Base-by-base conservation (phyloP, 1,140 invertebrate genomes). In the Drosophila asahinai region DNA sequence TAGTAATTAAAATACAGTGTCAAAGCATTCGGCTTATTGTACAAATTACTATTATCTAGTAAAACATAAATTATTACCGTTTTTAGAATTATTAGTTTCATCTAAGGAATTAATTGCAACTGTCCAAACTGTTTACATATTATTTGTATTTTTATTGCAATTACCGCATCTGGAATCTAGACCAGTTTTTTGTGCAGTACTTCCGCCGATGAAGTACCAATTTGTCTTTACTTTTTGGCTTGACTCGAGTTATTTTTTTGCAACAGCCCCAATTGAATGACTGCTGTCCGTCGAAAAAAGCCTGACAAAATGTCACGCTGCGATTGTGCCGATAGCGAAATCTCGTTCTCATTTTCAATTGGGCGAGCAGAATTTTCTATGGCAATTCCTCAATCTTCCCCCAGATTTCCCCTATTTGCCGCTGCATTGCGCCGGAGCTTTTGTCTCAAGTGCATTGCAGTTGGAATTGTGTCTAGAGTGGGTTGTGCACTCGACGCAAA, bases 371-470 rank as follows among this genome's bases (percentile, higher is more conserved):
- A 68, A 47, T 68, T 60, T 77, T 48, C 67, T 36, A 33, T 33
- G 60, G 19, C 51, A 58, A 43, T 38, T 42, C 70, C 60, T 47
- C 68, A 36, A 42, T 63, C 60, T 43, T 36, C 30, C 22, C 27
- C 19, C n/a, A 14, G 63, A 22, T 47, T 49, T n/a, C 55, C 14
- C 57, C 72, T 54, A 51, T 51, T 66, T 47, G 51, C 40, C 48
- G 55, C 63, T 82, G 65, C 72, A 79, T 61, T 65, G 70, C 65
- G 71, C 43, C 66, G 59, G 27, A 33, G 65, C 61, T 42, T 57
- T 74, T 63, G 71, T 90, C 86, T 89, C 86, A 62, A 89, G 84
- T 90, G 84, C 63, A 84, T 81, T 89, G 77, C 77, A 80, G 68
- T 60, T 66, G 77, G 59, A 84, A 79, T 81, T 81, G 77, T 84